These are phyloP conservation scores for Callocephalon fimbriatum DNA, from an alignment of 2,113 vertebrate genomes.

Conservation along the genomic window DNA sequence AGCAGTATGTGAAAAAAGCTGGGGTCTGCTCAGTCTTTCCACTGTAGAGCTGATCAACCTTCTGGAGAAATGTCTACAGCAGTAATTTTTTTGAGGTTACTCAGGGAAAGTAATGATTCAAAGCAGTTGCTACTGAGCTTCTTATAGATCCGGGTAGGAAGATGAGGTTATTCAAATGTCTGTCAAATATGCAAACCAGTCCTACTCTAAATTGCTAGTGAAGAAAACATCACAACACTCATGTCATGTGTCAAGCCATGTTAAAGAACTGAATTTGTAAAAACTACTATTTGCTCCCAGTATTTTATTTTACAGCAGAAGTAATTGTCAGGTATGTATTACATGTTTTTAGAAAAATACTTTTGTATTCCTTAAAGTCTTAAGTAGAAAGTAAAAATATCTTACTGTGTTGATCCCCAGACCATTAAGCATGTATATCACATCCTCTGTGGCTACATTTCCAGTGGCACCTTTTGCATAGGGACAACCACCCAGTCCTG, in stretches of 20 bases:
- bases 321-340: background rate
- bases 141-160: background rate
- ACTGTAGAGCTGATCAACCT: background rate
- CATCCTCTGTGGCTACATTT: constrained; percentile 94
- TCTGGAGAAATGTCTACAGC: background rate
- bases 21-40: background rate
- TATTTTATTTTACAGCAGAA: background rate
- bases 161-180: background rate
- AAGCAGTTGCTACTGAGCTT: background rate
- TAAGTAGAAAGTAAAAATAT: constrained; percentile 20
- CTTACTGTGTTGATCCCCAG: constrained; percentile 93
- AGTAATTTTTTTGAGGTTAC: background rate
- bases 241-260: background rate
- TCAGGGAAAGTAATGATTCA: background rate
- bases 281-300: background rate
- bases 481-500: constrained; percentile 93
- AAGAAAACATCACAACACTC: background rate
- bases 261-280: background rate
- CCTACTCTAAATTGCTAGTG: background rate
- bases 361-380: background rate
- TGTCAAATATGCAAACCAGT: background rate
- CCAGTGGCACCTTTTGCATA: constrained; percentile 93
- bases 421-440: constrained; percentile 94
- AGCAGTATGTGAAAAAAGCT: background rate
- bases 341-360: background rate